Conservation (phyloP, 2,113 vertebrate species). For the Etia nguti region DNA sequence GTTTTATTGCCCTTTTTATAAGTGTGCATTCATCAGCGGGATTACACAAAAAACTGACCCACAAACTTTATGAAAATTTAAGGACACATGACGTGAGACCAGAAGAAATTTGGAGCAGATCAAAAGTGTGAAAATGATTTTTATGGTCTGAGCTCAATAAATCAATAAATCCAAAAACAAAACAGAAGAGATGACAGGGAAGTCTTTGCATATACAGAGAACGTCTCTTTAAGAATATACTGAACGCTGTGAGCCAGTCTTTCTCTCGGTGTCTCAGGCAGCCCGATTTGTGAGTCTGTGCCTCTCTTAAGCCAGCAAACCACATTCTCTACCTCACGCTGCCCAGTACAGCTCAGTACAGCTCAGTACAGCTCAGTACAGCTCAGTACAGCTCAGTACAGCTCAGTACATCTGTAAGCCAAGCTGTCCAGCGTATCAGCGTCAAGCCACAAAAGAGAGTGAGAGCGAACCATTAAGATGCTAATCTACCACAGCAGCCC, state of each 20-base stretch:
- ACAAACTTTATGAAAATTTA: accelerated
- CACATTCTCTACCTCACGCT: neutral
- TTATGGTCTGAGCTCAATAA: neutral
- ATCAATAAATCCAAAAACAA: neutral
- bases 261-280: neutral
- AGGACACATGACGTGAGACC: accelerated
- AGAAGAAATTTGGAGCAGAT: neutral
- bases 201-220: neutral
- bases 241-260: accelerated
- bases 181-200: accelerated
- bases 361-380: no score
- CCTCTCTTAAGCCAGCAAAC: neutral
- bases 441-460: neutral
- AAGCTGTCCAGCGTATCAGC: neutral
- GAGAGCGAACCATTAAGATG: neutral
- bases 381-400: accelerated
- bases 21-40: accelerated
- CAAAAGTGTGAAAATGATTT: neutral
- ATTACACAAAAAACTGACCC: neutral
- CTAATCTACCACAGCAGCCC: neutral
- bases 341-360: neutral
- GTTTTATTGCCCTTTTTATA: neutral
- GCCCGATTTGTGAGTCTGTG: neutral
- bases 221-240: neutral
- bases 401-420: neutral